These are phyloP conservation scores for Sibirionetta formosa DNA, from an alignment of 2,797 vertebrate species.

Conservation along the genomic window DNA sequence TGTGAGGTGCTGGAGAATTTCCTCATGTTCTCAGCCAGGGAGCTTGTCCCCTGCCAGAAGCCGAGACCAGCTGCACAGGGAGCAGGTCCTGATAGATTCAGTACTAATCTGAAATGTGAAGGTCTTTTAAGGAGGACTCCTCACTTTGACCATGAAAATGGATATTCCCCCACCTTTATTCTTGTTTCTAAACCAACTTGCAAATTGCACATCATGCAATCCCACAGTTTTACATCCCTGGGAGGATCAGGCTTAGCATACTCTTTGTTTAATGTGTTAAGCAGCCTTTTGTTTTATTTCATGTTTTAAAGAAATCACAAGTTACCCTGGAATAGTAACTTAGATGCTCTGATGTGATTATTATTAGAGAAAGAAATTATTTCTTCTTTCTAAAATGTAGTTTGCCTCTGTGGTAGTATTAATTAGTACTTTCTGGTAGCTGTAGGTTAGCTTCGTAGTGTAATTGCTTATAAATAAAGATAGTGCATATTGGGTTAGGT, in stretches of 20 bases:
- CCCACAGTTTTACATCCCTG: background rate
- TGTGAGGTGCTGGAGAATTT: background rate
- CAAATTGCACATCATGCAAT: background rate
- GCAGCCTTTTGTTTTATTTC: background rate
- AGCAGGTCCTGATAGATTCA: background rate
- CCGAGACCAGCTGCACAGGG: background rate
- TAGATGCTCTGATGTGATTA: background rate
- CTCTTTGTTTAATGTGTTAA: background rate
- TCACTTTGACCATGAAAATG: background rate
- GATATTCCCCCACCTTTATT: too few species aligned
- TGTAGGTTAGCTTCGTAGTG: background rate
- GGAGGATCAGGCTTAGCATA: background rate
- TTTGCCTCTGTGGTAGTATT: background rate
- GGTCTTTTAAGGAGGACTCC: background rate
- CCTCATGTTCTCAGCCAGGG: accelerated
- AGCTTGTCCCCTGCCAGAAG: background rate
- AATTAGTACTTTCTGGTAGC: background rate
- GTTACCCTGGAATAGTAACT: background rate
- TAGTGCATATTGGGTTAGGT: background rate
- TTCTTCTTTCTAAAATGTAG: conserved; percentile 4
- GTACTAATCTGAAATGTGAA: background rate
- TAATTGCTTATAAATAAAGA: background rate
- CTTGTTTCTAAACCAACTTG: background rate
- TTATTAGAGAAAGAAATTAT: background rate
- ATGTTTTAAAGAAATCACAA: background rate